Conservation (phyloP, 2,797 vertebrate genomes). For the Pogonophryne albipinna region DNA sequence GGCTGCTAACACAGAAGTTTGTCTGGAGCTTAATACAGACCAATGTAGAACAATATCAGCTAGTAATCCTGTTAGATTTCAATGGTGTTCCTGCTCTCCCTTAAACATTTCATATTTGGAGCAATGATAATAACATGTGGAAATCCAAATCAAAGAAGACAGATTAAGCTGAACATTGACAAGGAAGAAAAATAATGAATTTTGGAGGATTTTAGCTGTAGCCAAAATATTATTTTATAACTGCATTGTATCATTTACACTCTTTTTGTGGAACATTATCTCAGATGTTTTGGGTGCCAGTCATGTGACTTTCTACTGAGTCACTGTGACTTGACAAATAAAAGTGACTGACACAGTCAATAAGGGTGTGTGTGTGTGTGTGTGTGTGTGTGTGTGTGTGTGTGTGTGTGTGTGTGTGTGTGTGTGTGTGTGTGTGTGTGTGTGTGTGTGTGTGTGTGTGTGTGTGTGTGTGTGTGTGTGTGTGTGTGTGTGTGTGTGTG, state of each 20-base stretch:
- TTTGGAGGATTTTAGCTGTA: background rate
- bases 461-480: background rate
- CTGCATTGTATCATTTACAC: background rate
- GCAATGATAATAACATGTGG: background rate
- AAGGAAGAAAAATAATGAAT: background rate
- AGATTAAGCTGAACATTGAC: background rate
- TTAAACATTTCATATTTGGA: background rate
- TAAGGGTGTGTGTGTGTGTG: background rate
- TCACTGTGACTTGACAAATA: constrained; percentile 73
- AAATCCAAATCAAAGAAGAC: background rate
- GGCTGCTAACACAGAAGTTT: constrained; percentile 10
- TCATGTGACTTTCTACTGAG: constrained; percentile 62
- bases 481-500: constrained; percentile 18
- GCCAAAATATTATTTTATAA: background rate
- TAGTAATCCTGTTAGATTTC: no score
- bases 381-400: constrained; percentile 24
- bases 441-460: constrained; percentile 2
- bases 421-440: background rate
- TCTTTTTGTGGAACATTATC: background rate
- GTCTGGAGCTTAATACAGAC: background rate
- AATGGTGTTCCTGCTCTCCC: background rate
- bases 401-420: background rate
- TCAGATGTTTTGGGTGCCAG: background rate
- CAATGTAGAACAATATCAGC: background rate
- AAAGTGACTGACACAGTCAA: background rate